Evolutionary conservation across 2,888 invertebrate genomes (phyloP), one percentile per base, ranked within the genome.

Genomic region (Athalia rosae): DNA sequence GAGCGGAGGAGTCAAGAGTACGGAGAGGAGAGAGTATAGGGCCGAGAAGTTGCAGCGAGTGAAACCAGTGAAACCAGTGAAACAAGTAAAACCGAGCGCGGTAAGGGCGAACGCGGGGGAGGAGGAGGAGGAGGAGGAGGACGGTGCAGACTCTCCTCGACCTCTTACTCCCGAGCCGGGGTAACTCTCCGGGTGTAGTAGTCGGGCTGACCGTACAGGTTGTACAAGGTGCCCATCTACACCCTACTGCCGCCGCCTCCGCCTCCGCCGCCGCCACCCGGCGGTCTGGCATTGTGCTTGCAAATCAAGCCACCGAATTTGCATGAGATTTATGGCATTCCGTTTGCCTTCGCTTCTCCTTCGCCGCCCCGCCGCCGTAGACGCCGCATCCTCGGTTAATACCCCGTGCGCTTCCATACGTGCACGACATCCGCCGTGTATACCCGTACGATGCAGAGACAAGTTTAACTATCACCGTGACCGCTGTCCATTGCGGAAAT

Each of bases 301-400:
- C 88, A 89, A 89, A 88, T 88, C 88, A 89, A 88, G 85, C 85
- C 84, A 83, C 86, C 84, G 85, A 88, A 88, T 89, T 89, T 88
- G 87, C 89, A 88, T 88, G 86, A 88, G 87, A 89, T 89, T 88
- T 88, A 89, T 88, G 84, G 87, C 85, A 87, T 88, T 86, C 86
- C 86, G 85, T 86, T 85, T 86, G 85, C 83, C 81, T 62, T 64
- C 66, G 45, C 15, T 58, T 61, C 61, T 61, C 61, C 59, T 61
- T n/a, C n/a, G 45, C 43, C 28, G 15, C 41, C 45, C 28, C 50
- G 6, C 9, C 58, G 71, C 41, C 50, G 15, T 71, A 41, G n/a
- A 50, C 58, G 58, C 58, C 58, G 71, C 71, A 28, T 28, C 28
- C 28, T 28, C 28, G 28, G 28, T 71, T 71, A 11, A 58, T 28